Conservation (phyloP, 35 echinoderm and acorn worm species). For the Holothuria glaberrima region DNA sequence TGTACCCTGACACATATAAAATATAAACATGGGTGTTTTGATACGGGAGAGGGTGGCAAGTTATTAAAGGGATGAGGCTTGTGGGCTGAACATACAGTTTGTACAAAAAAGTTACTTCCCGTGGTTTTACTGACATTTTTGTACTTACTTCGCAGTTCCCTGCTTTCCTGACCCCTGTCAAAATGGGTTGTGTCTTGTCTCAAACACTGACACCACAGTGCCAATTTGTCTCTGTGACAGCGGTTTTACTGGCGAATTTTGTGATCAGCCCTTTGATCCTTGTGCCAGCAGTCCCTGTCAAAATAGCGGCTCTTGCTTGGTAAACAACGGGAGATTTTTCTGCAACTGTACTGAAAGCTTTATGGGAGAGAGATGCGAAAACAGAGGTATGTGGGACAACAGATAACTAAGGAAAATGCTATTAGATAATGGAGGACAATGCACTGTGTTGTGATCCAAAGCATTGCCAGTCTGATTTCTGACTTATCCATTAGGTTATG, state of each 20-base stretch:
- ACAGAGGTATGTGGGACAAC: constrained; percentile 11
- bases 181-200: constrained; percentile 33
- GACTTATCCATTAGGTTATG: too few species aligned
- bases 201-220: constrained; percentile 26
- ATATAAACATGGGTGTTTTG: too few species aligned
- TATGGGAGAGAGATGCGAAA: constrained; percentile 26
- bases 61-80: too few species aligned
- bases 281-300: constrained; percentile 12
- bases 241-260: not conserved
- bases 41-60: too few species aligned
- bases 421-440: too few species aligned
- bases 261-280: constrained; percentile 17
- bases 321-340: not conserved
- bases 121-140: not conserved
- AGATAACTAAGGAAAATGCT: too few species aligned
- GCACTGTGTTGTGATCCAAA: too few species aligned
- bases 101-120: too few species aligned
- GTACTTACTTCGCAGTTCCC: not conserved
- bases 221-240: not conserved
- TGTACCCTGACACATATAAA: too few species aligned
- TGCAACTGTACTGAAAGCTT: constrained; percentile 25
- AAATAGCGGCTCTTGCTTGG: not conserved
- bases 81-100: too few species aligned
- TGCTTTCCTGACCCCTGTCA: constrained; percentile 24
- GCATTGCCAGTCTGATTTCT: too few species aligned